Evolutionary conservation across 2,888 invertebrate species (phyloP), one percentile per base, ranked within the genome.

Genomic region (Villa cingulata): DNA sequence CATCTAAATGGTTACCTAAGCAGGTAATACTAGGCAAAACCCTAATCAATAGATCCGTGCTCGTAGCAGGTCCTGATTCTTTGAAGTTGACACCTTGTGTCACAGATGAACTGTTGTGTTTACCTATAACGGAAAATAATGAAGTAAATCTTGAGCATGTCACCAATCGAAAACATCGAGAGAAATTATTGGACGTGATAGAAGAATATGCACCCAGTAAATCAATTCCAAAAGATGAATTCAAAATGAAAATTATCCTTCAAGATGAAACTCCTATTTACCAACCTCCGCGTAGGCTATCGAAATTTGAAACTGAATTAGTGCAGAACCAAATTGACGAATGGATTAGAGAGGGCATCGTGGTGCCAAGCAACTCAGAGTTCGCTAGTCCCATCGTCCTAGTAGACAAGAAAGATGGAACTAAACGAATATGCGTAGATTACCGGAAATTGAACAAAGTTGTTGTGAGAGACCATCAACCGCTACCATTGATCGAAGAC

Each of bases 401-500:
- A n/a, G 55, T 58, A 2, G 53, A 53, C 36, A 34, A 34, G 10
- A 40, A 40, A 20, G n/a, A 34, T 10, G 34, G 10, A 4, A 12
- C n/a, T 17, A 17, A 10, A 3, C 34, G 4, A 7, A 4, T 34
- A 50, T 66, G 64, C 48, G 55, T 65, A 0, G 64, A 67, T 46
- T 68, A 60, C 48, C 45, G 66, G 16, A 48, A 48, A 16, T 37
- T 65, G 5, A 67, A 68, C 51, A 47, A 52, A 2, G 59, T 58
- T 41, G 27, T 27, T 6, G 4, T 6, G 4, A 27, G 27, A 27
- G 59, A 60, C 29, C 50, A 53, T 42, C 59, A 53, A 48, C 62
- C 61, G 1, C 42, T 65, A 19, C 63, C 66, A 2, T 36, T 62
- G 3, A 64, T 66, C n/a, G 61, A 65, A 45, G 63, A 63, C 46